These are phyloP conservation scores for Sciaenops ocellatus DNA, from an alignment of 2,797 vertebrate species.

Conservation along the genomic window DNA sequence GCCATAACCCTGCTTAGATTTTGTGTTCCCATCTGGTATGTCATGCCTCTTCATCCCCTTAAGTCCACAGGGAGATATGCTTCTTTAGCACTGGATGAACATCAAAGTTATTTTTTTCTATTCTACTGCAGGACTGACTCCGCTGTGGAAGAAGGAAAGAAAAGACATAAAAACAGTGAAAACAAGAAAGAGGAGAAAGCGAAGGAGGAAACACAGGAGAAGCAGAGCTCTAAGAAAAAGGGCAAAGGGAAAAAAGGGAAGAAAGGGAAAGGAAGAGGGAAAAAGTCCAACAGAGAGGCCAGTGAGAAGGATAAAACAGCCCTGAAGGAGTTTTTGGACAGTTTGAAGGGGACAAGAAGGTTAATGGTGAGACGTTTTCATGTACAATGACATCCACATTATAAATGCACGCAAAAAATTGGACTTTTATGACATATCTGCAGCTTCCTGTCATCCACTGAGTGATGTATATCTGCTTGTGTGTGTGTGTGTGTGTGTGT, in stretches of 20 bases:
- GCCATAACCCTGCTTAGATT: neutral
- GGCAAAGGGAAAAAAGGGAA: constrained; percentile 84
- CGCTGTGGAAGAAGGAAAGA: constrained; percentile 43
- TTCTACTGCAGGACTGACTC: constrained; percentile 53
- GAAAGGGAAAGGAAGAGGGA: constrained; percentile 82
- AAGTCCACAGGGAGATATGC: neutral
- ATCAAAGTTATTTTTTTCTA: constrained; percentile 17
- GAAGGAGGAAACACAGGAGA: constrained; percentile 52
- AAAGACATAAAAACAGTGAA: constrained; percentile 34
- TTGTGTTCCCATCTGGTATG: constrained; percentile 25
- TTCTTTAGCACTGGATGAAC: constrained; percentile 19
- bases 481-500: constrained; percentile 14
- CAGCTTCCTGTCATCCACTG: neutral
- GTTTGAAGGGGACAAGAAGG: constrained; percentile 79
- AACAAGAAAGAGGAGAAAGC: constrained; percentile 49
- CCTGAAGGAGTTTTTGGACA: constrained; percentile 79
- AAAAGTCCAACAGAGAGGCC: constrained; percentile 76
- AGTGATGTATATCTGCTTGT: neutral
- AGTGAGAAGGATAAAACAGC: constrained; percentile 76
- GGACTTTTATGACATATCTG: neutral
- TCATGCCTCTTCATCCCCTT: neutral
- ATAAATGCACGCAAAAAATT: neutral
- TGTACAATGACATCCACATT: neutral
- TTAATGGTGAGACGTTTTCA: constrained; percentile 81
- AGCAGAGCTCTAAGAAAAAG: constrained; percentile 77